phyloP scores from a whole-genome alignment of 2,797 vertebrate species.

The Gadopsis marmoratus region DNA sequence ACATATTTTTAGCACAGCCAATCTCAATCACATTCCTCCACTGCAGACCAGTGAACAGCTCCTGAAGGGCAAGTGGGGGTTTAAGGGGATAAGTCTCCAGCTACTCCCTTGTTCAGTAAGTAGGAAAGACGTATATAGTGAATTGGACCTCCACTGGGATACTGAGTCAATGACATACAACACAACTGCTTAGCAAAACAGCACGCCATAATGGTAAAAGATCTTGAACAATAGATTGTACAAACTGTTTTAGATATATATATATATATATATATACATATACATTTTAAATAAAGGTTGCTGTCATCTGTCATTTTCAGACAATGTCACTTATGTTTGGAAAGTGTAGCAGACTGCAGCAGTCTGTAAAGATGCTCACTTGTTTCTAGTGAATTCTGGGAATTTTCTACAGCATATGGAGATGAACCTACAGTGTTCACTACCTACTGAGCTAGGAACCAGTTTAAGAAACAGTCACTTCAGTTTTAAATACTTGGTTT shows the following conservation, averaged over 20 bases:
- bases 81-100: conserved; percentile 4
- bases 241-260: background rate
- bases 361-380: background rate
- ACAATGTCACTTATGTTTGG: background rate
- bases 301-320: background rate
- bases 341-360: background rate
- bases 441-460: background rate
- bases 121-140: background rate
- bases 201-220: background rate
- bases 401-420: background rate
- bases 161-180: background rate
- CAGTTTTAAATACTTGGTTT: background rate
- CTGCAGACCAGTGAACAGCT: background rate
- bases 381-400: background rate
- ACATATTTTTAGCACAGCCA: conserved; percentile 5
- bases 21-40: conserved; percentile 1
- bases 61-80: background rate
- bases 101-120: background rate
- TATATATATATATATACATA: too few relatives aligned
- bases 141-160: background rate
- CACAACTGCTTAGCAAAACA: background rate
- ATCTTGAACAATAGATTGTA: background rate
- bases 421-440: background rate
- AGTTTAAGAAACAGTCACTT: conserved; percentile 5
- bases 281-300: background rate